Percentiles rank a stretch among this genome's conserved stretches.
Evolutionary conservation across 2,888 invertebrate species (phyloP).

Genomic region (Erannis defoliaria): DNA sequence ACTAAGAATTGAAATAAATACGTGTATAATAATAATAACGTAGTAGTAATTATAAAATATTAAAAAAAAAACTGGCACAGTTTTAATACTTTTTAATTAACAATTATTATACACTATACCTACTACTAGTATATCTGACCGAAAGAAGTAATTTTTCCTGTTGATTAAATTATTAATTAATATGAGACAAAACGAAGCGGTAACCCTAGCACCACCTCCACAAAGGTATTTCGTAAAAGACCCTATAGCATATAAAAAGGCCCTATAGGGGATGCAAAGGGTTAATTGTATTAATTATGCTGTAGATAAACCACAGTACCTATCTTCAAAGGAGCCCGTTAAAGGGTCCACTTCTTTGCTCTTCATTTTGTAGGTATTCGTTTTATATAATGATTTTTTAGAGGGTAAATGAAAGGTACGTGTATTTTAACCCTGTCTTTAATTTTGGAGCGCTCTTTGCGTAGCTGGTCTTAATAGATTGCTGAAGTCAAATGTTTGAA

Average conservation of each 20-base stretch:
- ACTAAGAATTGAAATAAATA: no score
- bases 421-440: not conserved
- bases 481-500: not conserved
- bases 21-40: no score
- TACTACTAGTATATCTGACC: no score
- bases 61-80: no score
- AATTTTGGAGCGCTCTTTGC: not conserved
- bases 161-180: not conserved
- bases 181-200: not conserved
- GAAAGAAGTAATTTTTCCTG: no score
- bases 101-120: no score
- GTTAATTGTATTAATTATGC: constrained; percentile 40
- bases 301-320: constrained; percentile 33
- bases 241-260: constrained; percentile 36
- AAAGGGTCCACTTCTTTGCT: constrained; percentile 23
- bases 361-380: constrained; percentile 20
- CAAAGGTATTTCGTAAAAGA: constrained; percentile 32
- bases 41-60: no score
- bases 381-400: constrained; percentile 15
- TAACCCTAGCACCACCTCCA: constrained; percentile 18
- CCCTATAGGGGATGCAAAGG: constrained; percentile 38
- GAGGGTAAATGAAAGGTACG: constrained; percentile 3
- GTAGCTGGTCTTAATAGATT: no score
- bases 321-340: constrained; percentile 29
- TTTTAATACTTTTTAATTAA: no score